Evolutionary conservation across 2,113 vertebrate species (phyloP), one percentile per base, ranked within the genome.

Genomic region (Oncorhynchus keta): DNA sequence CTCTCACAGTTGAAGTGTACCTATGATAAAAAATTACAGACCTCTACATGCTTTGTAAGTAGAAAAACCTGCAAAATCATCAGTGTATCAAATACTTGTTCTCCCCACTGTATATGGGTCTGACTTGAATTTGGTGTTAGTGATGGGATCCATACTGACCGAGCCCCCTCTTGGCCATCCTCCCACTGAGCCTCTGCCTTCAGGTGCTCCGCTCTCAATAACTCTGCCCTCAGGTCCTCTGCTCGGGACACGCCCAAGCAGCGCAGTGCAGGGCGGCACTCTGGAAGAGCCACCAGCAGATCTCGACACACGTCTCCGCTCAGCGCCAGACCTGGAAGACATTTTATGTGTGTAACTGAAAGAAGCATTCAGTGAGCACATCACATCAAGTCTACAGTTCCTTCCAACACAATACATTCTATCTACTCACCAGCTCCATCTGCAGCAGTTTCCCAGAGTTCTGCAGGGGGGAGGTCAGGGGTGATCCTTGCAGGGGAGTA

Each of bases 111-210:
- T 28, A 55, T 5, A 55, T 18, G 16, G 51, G 16, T 45, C 39
- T 55, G 51, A 55, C 16, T 55, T 14, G 12, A 55, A 55, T 55
- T 4, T 55, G 51, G 51, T 55, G 51, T 55, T 16, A 55, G 57
- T 24, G 22, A 30, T 69, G 28, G 79, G 73, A 72, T 83, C 59
- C 76, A 24, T n/a, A 57, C 74, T 85, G 78, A 93, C 92, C 91
- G 88, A 69, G 89, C 87, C 57, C 82, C 80, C 4, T 88, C 88
- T 51, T 82, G 78, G 83, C 76, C 85, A 35, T 91, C 92, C 62
- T 94, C 93, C 89, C 91, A 94, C 32, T 84, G 69, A 71, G 89
- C 86, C 79, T 93, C 93, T n/a, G 91, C 90, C 85, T 91, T 94
- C 65, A 91, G 82, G 79, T 94, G 91, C 77, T 93, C 93, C n/a